Conservation (phyloP, 2,888 invertebrate species). For the Sesia bembeciformis region DNA sequence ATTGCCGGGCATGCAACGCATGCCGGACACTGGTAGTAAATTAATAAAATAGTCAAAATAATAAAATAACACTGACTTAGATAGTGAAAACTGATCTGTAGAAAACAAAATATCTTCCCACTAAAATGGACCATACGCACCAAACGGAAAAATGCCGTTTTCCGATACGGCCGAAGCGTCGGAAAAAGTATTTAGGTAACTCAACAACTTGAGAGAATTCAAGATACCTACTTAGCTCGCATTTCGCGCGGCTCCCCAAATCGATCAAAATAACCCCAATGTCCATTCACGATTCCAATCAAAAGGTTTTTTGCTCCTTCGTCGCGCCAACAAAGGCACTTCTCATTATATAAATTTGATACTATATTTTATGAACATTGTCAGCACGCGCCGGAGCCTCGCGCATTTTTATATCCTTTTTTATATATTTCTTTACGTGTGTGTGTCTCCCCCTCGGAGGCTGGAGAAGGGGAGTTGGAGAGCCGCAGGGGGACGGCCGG, state of each 20-base stretch:
- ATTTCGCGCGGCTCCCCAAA: conserved; percentile 15
- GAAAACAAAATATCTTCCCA: no score
- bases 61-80: no score
- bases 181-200: no score
- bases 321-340: conserved; percentile 51
- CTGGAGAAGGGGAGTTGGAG: conserved; percentile 19
- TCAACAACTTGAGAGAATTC: no score
- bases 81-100: no score
- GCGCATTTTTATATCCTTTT: conserved; percentile 52
- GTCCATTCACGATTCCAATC: conserved; percentile 31
- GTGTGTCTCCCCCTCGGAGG: conserved; percentile 26
- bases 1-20: no score
- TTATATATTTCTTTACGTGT: conserved; percentile 33
- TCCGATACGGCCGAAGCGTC: no score
- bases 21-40: no score
- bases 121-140: no score
- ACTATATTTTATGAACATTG: conserved; percentile 59
- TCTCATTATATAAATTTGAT: conserved; percentile 50
- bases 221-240: no score
- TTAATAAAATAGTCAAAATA: no score
- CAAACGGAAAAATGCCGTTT: no score
- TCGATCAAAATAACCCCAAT: conserved; percentile 36
- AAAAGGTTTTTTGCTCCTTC: conserved; percentile 42
- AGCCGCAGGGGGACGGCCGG: conserved; percentile 37
- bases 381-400: conserved; percentile 55